Evolutionary conservation across 2,888 invertebrate genomes (phyloP), one percentile per base, ranked within the genome.

Genomic region (Myopa testacea): DNA sequence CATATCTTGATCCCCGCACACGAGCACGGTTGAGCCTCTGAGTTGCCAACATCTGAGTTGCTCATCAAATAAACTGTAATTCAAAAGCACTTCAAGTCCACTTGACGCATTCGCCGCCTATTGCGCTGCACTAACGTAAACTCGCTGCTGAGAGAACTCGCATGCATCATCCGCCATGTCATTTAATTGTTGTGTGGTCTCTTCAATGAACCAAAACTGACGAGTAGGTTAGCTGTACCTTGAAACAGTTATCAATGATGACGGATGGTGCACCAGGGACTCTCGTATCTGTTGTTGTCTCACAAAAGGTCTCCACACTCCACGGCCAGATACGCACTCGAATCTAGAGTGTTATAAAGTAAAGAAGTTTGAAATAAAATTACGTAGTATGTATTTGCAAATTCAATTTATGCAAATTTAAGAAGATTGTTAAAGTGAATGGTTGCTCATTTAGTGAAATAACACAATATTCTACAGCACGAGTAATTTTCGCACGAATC

Each of bases 31-130:
- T 26, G 34, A 34, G 62, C 19, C 65, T 14, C 65, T 14, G 65
- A 65, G 65, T 65, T 38, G 26, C 6, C 16, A 34, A 19, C 34
- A 10, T 16, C 37, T 34, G 63, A 26, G 37, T 10, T 38, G 65
- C 65, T 65, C 65, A 65, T 65, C 55, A 71, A 71, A 69, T 69
- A 71, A 71, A 71, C 55, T 71, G 71, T 71, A 58, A 71, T 71
- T 71, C 71, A 71, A 71, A 71, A 71, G 58, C 71, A 71, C 71
- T 71, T n/a, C 37, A 71, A 14, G 52, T 55, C 71, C 71, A 71
- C 71, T 71, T 55, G 71, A 71, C 38, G 37, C 55, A 71, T 34
- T 58, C 71, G 34, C n/a, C 71, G 34, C n/a, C 71, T 58, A 71
- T 71, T 71, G 58, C 55, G 40, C 37, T 71, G 55, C 58, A 58